These are phyloP conservation scores for Centropristis striata DNA, from an alignment of 2,113 vertebrate genomes.

Conservation along the genomic window DNA sequence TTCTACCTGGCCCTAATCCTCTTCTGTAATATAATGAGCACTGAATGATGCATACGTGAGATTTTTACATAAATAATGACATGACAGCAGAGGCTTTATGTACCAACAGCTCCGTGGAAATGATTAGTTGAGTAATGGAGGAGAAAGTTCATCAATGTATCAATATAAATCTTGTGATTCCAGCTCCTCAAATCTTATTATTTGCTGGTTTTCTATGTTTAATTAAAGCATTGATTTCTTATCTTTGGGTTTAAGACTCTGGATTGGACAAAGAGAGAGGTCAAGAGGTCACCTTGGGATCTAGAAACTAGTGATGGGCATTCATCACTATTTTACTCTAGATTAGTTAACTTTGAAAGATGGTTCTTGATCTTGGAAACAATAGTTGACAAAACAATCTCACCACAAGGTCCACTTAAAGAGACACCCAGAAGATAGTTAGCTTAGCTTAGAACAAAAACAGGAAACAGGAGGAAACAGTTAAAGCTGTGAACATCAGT, in stretches of 20 bases:
- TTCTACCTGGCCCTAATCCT: no score
- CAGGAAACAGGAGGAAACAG: neutral
- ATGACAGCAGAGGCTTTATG: slow-evolving; percentile 3
- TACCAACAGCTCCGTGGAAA: neutral
- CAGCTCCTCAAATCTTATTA: neutral
- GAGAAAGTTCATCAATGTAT: neutral
- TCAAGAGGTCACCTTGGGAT: neutral
- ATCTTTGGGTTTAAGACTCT: neutral
- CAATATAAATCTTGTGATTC: neutral
- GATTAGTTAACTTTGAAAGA: neutral
- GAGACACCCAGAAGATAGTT: neutral
- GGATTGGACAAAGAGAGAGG: neutral
- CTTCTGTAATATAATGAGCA: slow-evolving; percentile 12
- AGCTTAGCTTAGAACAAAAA: neutral
- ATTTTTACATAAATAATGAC: slow-evolving; percentile 26
- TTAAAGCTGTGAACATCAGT: neutral
- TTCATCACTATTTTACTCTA: neutral
- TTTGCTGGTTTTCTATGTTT: neutral
- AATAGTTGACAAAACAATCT: neutral
- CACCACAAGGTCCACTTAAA: neutral
- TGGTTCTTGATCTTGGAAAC: neutral
- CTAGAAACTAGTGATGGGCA: neutral
- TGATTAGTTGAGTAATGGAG: neutral
- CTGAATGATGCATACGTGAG: slow-evolving; percentile 3
- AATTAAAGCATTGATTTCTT: neutral